Evolutionary conservation across 2,113 vertebrate genomes (phyloP).

Genomic region (Benitochromis conjunctus): DNA sequence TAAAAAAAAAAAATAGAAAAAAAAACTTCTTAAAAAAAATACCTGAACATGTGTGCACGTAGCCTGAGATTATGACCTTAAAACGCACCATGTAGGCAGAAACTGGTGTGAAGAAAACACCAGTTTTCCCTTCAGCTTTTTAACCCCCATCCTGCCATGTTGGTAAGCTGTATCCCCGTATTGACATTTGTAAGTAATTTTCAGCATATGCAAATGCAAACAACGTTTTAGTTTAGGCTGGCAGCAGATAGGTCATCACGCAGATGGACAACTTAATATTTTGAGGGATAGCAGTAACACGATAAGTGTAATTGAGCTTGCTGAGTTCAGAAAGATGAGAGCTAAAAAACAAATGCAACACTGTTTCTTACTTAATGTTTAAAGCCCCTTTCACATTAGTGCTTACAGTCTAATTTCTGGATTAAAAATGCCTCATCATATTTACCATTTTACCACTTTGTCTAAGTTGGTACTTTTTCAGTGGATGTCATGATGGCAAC

Average conservation of each 20-base stretch:
- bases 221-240: neutral
- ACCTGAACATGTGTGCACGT: neutral
- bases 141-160: neutral
- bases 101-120: neutral
- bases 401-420: neutral
- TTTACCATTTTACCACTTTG: neutral
- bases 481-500: neutral
- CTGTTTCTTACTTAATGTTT: neutral
- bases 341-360: neutral
- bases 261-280: neutral
- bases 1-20: fast-evolving
- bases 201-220: neutral
- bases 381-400: neutral
- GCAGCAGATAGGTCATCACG: neutral
- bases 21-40: neutral
- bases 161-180: neutral
- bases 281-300: neutral
- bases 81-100: neutral
- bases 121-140: neutral
- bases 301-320: neutral
- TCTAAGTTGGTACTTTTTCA: neutral
- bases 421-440: neutral
- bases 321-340: neutral
- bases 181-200: neutral
- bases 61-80: neutral